These are phyloP conservation scores for Neuroterus valhalla DNA, from an alignment of 1,140 invertebrate species.

Conservation along the genomic window DNA sequence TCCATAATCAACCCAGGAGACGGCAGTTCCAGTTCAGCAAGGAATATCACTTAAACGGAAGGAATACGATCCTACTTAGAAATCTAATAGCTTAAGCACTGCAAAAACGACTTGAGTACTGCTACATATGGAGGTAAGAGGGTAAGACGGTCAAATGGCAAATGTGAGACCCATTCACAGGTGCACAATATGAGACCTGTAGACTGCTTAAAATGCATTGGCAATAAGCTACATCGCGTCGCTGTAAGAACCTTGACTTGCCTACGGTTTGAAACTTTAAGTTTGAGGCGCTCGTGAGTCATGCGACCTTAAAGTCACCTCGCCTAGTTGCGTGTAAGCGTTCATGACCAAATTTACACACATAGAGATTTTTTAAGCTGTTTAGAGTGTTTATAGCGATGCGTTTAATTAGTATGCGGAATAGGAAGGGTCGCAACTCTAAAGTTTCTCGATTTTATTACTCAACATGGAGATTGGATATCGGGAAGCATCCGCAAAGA, in stretches of 20 bases:
- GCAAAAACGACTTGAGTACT: slow-evolving; percentile 22
- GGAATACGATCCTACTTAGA: slow-evolving; percentile 6
- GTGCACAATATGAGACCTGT: slow-evolving; percentile 59
- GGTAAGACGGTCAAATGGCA: slow-evolving; percentile 47
- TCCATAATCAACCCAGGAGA: too few species aligned
- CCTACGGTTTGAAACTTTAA: slow-evolving; percentile 50
- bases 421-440: slow-evolving; percentile 26
- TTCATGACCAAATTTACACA: slow-evolving; percentile 53
- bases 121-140: slow-evolving; percentile 36
- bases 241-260: slow-evolving; percentile 52
- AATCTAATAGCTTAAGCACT: not conserved
- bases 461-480: not conserved
- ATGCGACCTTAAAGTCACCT: slow-evolving; percentile 56
- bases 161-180: slow-evolving; percentile 47
- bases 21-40: not conserved
- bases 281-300: slow-evolving; percentile 45
- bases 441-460: slow-evolving; percentile 29
- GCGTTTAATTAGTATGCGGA: slow-evolving; percentile 52
- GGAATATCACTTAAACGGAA: not conserved
- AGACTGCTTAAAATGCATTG: slow-evolving; percentile 74
- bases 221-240: slow-evolving; percentile 70
- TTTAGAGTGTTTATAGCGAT: slow-evolving; percentile 14
- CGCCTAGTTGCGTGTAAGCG: slow-evolving; percentile 49
- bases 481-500: not conserved
- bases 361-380: slow-evolving; percentile 46